Evolutionary conservation across 2,797 vertebrate genomes (phyloP).

Genomic region (Buceros bicornis): DNA sequence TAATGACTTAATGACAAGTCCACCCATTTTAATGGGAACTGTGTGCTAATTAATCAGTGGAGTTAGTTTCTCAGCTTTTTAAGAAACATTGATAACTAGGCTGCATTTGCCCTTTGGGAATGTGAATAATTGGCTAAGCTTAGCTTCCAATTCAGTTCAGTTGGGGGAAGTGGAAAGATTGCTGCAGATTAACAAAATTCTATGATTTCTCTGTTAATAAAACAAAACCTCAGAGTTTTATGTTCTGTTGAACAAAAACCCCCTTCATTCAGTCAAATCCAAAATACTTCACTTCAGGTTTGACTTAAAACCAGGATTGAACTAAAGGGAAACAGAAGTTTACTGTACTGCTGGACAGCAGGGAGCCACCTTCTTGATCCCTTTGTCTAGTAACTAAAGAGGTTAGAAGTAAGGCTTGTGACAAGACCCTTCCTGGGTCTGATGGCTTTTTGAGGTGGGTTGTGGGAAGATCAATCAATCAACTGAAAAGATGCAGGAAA

Average conservation of each 20-base stretch:
- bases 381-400: neutral
- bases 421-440: neutral
- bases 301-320: neutral
- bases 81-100: conserved; percentile 24
- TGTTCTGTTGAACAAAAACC: neutral
- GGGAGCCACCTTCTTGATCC: neutral
- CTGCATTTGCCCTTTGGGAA: conserved; percentile 3
- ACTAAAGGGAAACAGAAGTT: neutral
- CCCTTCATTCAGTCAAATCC: neutral
- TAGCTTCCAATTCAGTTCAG: neutral
- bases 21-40: conserved; percentile 29
- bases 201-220: neutral
- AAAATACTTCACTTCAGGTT: neutral
- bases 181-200: neutral
- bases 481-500: neutral
- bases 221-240: neutral
- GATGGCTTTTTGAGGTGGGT: neutral
- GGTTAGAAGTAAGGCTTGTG: neutral
- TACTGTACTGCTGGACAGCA: neutral
- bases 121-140: conserved; percentile 18
- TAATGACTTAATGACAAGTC: conserved; percentile 47
- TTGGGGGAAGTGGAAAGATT: neutral
- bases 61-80: conserved; percentile 35
- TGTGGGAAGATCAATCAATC: neutral
- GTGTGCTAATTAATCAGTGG: conserved; percentile 43